Conservation (phyloP, 2,888 invertebrate genomes). For the Drosophila emarginata region DNA sequence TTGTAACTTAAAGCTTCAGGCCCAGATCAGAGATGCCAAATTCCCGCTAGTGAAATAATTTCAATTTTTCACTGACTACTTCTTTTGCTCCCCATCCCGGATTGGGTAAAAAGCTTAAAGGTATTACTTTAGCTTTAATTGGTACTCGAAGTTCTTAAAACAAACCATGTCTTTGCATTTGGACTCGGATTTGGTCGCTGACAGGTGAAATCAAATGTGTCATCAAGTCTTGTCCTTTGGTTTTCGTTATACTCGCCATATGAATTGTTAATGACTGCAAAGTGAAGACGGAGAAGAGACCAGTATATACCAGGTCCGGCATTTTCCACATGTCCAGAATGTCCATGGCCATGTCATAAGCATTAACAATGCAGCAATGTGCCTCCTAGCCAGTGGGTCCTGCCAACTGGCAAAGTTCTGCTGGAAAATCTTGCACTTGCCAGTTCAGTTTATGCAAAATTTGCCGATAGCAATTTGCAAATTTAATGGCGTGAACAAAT, state of each 20-base stretch:
- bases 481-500: slow-evolving; percentile 82
- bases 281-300: neutral
- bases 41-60: slow-evolving; percentile 58
- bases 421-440: slow-evolving; percentile 65
- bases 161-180: slow-evolving; percentile 22
- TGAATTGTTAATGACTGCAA: slow-evolving; percentile 67
- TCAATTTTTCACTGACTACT: slow-evolving; percentile 44
- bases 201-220: slow-evolving; percentile 70
- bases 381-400: neutral
- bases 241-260: slow-evolving; percentile 37
- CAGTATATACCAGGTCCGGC: slow-evolving; percentile 1
- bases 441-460: slow-evolving; percentile 79
- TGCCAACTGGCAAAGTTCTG: slow-evolving; percentile 28
- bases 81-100: neutral
- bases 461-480: slow-evolving; percentile 81
- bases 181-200: slow-evolving; percentile 15
- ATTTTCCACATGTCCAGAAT: slow-evolving; percentile 1
- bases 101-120: neutral
- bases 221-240: slow-evolving; percentile 47
- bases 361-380: slow-evolving; percentile 30
- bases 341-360: slow-evolving; percentile 9
- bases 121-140: neutral
- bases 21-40: neutral
- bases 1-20: neutral
- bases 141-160: neutral